Base-by-base conservation (phyloP, 1,140 invertebrate genomes). In the Asobara japonica region DNA sequence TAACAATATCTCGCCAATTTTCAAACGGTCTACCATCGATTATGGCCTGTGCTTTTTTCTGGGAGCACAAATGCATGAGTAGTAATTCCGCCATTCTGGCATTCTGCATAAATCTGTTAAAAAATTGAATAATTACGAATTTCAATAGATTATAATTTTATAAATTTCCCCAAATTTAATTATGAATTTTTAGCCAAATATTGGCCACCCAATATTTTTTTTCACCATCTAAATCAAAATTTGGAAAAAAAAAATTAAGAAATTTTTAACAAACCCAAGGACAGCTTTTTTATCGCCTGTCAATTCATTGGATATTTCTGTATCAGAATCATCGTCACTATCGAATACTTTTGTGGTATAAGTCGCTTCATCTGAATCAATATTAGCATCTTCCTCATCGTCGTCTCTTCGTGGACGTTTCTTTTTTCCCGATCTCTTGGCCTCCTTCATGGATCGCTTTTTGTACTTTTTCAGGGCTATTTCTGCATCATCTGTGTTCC, bases 81-180 rank as follows among this genome's bases (percentile, higher is more conserved):
- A 91, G 88, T 8, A 95, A 79, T 81, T 95, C 94, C 18, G 87
- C 87, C 48, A 89, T 74, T 22, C 88, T 88, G 33, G 92, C 93
- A 45, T 82, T 92, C 82, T 93, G 92, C 77, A 95, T 89, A 80
- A 95, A 95, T 48, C n/a, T n/a, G n/a, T n/a, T n/a, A n/a, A n/a
- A n/a, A n/a, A n/a, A n/a, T n/a, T n/a, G n/a, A n/a, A n/a, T n/a
- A n/a, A n/a, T n/a, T n/a, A n/a, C n/a, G n/a, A n/a, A n/a, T n/a
- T n/a, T n/a, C n/a, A n/a, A n/a, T n/a, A n/a, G n/a, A n/a, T n/a
- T n/a, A n/a, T n/a, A n/a, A n/a, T n/a, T n/a, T n/a, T n/a, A n/a
- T n/a, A n/a, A n/a, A n/a, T n/a, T n/a, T n/a, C n/a, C n/a, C n/a
- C n/a, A n/a, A n/a, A n/a, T n/a, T n/a, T n/a, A n/a, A n/a, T n/a